A percentile compares a stretch with the other conserved stretches of the same genome.
These are phyloP conservation scores for Odontocolon sp. DNA, from an alignment of 2,888 invertebrate species.

Conservation along the genomic window DNA sequence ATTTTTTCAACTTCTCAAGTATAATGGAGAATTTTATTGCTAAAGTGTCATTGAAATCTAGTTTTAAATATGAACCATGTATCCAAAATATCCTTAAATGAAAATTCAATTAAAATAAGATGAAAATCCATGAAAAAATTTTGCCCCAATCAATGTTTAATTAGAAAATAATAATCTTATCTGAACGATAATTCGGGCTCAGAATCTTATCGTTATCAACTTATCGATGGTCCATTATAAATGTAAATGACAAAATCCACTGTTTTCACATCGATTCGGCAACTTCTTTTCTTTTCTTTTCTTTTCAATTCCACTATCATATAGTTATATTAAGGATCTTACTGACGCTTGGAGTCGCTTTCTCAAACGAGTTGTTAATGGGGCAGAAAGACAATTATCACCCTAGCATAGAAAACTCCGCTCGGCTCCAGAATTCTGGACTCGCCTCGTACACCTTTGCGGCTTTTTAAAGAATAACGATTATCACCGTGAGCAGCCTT, in stretches of 20 bases:
- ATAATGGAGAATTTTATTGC: too few relatives aligned
- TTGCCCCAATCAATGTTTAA: too few relatives aligned
- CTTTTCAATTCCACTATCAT: neutral
- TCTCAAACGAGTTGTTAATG: conserved; percentile 42
- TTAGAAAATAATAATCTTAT: too few relatives aligned
- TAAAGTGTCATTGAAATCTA: too few relatives aligned
- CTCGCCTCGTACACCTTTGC: conserved; percentile 10
- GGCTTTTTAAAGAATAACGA: conserved; percentile 51
- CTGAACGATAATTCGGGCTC: too few relatives aligned
- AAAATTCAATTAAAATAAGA: too few relatives aligned
- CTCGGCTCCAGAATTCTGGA: neutral
- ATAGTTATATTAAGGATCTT: neutral
- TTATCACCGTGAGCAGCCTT: conserved; percentile 49
- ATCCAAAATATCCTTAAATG: too few relatives aligned
- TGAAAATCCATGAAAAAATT: too few relatives aligned
- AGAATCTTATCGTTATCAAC: too few relatives aligned
- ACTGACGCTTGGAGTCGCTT: conserved; percentile 28
- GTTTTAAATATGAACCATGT: too few relatives aligned
- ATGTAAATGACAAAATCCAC: neutral
- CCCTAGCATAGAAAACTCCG: neutral
- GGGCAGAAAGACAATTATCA: conserved; percentile 43
- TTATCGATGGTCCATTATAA: too few relatives aligned
- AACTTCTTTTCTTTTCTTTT: neutral
- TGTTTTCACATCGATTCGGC: neutral
- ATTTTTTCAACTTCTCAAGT: too few relatives aligned